A percentile compares a stretch with the other conserved stretches of the same genome.
phyloP scores from a whole-genome alignment of 2,888 invertebrate species.

The Sturmia bella region DNA sequence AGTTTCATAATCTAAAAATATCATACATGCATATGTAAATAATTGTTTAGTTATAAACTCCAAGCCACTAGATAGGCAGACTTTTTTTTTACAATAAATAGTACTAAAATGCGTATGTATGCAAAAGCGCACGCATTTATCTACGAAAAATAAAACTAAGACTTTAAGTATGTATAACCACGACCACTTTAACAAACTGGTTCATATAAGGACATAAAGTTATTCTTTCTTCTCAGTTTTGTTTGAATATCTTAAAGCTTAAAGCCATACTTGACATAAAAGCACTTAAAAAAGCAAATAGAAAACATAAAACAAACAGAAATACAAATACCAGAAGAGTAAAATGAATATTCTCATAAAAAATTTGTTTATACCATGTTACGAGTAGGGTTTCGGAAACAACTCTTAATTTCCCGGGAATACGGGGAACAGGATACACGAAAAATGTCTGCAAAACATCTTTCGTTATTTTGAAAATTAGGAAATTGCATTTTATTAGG shows the following conservation, averaged over 20 bases:
- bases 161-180: neutral
- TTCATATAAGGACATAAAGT: neutral
- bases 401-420: no score
- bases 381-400: no score
- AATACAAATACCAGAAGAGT: constrained; percentile 14
- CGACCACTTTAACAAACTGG: neutral
- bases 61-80: no score
- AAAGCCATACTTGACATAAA: constrained; percentile 60
- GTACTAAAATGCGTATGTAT: no score
- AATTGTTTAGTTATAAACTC: no score
- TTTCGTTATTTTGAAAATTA: no score
- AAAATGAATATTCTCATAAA: constrained; percentile 28
- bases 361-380: neutral
- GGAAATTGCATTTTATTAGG: no score
- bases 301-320: neutral
- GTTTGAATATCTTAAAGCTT: constrained; percentile 51
- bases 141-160: constrained; percentile 17
- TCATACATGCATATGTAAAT: no score
- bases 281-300: constrained; percentile 40
- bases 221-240: neutral
- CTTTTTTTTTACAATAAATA: no score
- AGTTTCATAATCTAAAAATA: no score
- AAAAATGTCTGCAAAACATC: no score
- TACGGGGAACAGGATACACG: no score
- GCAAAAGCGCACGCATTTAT: neutral